These are phyloP conservation scores for Gallinago undulata DNA, from an alignment of 2,113 vertebrate genomes.

Conservation along the genomic window DNA sequence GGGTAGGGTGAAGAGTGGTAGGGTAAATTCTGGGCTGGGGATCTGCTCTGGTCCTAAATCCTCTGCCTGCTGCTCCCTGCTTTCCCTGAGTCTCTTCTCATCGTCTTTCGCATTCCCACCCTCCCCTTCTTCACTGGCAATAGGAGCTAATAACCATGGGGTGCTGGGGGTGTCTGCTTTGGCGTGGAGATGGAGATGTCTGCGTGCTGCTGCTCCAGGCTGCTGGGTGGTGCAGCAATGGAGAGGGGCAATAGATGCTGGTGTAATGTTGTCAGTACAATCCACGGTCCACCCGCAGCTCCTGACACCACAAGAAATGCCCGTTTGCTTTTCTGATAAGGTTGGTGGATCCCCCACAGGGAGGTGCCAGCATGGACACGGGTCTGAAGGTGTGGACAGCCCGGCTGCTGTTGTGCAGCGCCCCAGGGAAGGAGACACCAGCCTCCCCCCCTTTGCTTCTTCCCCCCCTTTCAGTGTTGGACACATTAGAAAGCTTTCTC, in stretches of 20 bases:
- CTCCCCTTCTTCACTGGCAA: not conserved
- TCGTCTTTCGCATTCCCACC: not conserved
- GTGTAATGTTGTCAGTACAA: fast-evolving
- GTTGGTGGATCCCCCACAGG: not conserved
- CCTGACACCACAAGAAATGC: not conserved
- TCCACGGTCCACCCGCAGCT: not conserved
- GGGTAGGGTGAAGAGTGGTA: not conserved
- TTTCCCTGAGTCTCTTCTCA: not conserved
- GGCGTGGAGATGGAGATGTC: not conserved
- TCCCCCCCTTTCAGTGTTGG: fast-evolving
- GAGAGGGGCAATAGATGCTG: not conserved
- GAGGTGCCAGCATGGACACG: fast-evolving
- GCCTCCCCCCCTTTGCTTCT: not conserved
- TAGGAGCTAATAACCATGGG: fast-evolving
- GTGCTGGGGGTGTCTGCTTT: fast-evolving
- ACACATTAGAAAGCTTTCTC: not conserved
- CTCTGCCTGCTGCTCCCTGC: not conserved
- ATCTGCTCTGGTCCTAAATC: not conserved
- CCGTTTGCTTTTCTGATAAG: not conserved
- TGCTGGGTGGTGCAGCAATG: not conserved
- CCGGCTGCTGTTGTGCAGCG: fast-evolving
- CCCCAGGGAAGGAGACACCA: not conserved
- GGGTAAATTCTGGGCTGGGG: not conserved
- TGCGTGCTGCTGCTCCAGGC: not conserved
- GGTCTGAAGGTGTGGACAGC: not conserved